These are phyloP conservation scores for Cylas formicarius DNA, from an alignment of 1,140 invertebrate species.

Conservation along the genomic window DNA sequence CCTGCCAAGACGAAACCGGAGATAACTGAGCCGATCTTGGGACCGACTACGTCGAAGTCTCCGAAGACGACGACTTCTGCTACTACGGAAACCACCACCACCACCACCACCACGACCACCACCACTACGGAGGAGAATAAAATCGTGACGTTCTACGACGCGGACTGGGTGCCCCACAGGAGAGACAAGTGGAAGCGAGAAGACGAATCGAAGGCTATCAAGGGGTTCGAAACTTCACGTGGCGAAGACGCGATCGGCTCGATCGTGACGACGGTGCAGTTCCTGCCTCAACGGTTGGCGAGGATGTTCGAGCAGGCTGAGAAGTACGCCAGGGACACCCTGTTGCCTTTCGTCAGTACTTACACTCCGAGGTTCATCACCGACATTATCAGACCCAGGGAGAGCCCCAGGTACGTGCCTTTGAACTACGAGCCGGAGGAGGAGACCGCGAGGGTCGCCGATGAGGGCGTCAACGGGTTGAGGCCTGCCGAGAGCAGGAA, in stretches of 20 bases:
- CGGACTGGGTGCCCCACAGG: slow-evolving; percentile 29
- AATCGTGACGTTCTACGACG: not conserved
- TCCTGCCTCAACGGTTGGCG: slow-evolving; percentile 66
- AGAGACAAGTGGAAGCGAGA: slow-evolving; percentile 35
- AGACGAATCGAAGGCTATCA: slow-evolving; percentile 26
- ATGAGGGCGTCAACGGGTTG: slow-evolving; percentile 1
- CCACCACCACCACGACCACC: not conserved
- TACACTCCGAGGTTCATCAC: slow-evolving; percentile 58
- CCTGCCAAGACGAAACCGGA: slow-evolving; percentile 46
- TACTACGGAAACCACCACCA: slow-evolving; percentile 2
- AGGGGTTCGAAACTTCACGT: not conserved
- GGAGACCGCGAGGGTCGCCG: slow-evolving; percentile 1
- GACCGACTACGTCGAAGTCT: slow-evolving; percentile 51
- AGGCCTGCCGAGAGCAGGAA: not conserved
- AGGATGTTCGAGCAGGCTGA: slow-evolving; percentile 73
- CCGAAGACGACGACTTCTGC: slow-evolving; percentile 36
- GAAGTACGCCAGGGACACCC: slow-evolving; percentile 65
- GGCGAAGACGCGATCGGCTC: slow-evolving; percentile 29
- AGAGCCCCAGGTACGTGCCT: slow-evolving; percentile 34
- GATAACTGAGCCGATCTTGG: slow-evolving; percentile 64
- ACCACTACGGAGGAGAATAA: not conserved
- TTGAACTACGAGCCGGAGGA: slow-evolving; percentile 29
- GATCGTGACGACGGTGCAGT: slow-evolving; percentile 62
- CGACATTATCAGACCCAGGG: slow-evolving; percentile 35
- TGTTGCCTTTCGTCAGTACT: slow-evolving; percentile 65